Base-by-base conservation (phyloP, 2,113 vertebrate genomes). In the Morone saxatilis region DNA sequence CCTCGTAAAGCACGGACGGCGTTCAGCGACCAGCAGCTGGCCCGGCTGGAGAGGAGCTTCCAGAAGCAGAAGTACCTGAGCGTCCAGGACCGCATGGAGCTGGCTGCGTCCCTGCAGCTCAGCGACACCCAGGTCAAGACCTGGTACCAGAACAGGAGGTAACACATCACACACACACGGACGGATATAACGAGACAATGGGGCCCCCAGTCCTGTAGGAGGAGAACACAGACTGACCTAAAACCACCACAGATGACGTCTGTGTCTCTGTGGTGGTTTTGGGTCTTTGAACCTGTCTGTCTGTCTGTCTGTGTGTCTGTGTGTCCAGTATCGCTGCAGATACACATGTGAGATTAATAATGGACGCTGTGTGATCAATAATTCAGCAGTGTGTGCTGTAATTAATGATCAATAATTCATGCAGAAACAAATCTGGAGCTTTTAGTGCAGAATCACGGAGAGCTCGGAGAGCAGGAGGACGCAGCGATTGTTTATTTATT, bases 101-200 rank as follows among this genome's bases (percentile, higher is more conserved):
- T 99, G 69, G 97, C 98, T 0, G 96, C 97, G 0, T 95, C 97
- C 0, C 97, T 98, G 87, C 96, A 96, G 94, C 97, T 99, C 89
- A 97, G 96, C 10, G 97, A 98, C 96, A 96, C 97, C 8, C 98
- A 99, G 94, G 98, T 99, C 88, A 99, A 99, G 92, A 99, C 98
- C 84, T 98, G 98, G 98, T 98, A 98, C 95, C 94, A 96, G 87
- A 95, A 95, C 92, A 60, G 95, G 25, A 95, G 95, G 95, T 95
- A 68, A 22, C 2, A 16, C 12, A 4, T 9, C 31, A 11, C 6
- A 8, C 7, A 40, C 4, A 19, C 17, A 38, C 0, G 56, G 31
- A 31, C 31, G 2, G 31, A 31, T 31, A 31, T 31, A 31, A 31
- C 31, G 31, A 31, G 31, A 31, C 31, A 31, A 31, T 4, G 31